Evolutionary conservation across 1,140 invertebrate genomes (phyloP), one percentile per base, ranked within the genome.

Genomic region (Hyposmocoma kahamanoa): DNA sequence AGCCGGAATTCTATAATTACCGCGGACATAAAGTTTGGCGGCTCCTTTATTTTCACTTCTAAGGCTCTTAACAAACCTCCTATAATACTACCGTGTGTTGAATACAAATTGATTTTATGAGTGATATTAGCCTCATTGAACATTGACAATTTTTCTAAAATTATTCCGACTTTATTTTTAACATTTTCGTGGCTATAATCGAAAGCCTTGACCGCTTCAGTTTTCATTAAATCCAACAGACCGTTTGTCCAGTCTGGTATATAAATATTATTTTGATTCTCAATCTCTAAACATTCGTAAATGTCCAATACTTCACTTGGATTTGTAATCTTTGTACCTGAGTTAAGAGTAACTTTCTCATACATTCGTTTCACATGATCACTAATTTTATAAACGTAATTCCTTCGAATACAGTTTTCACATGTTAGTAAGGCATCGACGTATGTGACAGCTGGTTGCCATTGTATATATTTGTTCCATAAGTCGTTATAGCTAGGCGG

Each of bases 191-290:
- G 4, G 43, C 22, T 3, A 46, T 42, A 28, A 15, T 4, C 18
- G 8, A 62, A 18, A 15, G 42, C 50, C 26, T 34, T 51, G 10
- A 41, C 52, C 1, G 51, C 50, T n/a, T 60, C n/a, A 17, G 13
- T 45, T 38, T 26, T 50, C 28, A 60, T 28, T 9, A 41, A 45
- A 19, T 60, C 50, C 22, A 48, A 63, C 0, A 63, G 20, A 0
- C 6, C 13, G 1, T 26, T 1, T 11, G 56, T 56, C 64, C 64
- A 67, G 8, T 24, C 30, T 5, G 64, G 64, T 6, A 60, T 9
- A 6, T 15, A 15, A 13, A 63, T 30, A 1, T 45, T 45, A 1
- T 46, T 39, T 15, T 58, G 53, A 1, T 50, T 21, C 43, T 58
- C 53, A 6, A 63, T 60, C 2, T 46, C 42, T 10, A 67, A 30